Evolutionary conservation across 2,113 vertebrate species (phyloP), one percentile per base, ranked within the genome.

Genomic region (Elgaria multicarinata): DNA sequence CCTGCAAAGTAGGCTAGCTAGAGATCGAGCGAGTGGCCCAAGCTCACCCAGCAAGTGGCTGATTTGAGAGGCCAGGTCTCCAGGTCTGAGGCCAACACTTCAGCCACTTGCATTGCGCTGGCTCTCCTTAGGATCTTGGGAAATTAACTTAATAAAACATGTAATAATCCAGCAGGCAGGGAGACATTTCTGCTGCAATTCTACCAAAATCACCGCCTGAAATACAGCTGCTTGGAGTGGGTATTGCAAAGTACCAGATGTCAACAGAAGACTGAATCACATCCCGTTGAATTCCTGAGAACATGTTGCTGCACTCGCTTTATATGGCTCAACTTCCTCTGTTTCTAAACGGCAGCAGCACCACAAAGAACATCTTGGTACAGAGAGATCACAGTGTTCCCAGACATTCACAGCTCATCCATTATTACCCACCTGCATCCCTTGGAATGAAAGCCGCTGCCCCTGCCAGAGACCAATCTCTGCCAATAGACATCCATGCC

Each of bases 201-300:
- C 33, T 22, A 39, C 12, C 58, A 83, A 76, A 64, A 64, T 28
- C 6, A 42, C 55, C 64, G 6, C 67, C 50, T 74, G 39, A 44
- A 74, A 39, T 13, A 4, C 42, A 53, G 7, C 3, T 36, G 22
- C 14, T 69, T 33, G 44, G 26, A 55, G n/a, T 39, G 39, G n/a
- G 18, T 20, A 3, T 1, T 31, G 4, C 24, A 84, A 50, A 67
- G 31, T 8, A 36, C 81, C 46, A 84, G 71, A 67, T 84, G 81
- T 67, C 81, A 77, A 89, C 81, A 67, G 39, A 76, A 77, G 42
- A 36, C 28, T 89, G 88, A 89, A 84, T 84, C 88, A 78, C n/a
- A 77, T 16, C 36, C 81, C 36, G 39, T 39, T 55, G 26, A 33
- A 50, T 53, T 77, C 31, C 55, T 33, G 44, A n/a, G 10, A 53